Percentiles rank a stretch among this genome's conserved stretches.
Evolutionary conservation across 2,888 invertebrate genomes (phyloP).

Genomic region (Embidobia sp.): DNA sequence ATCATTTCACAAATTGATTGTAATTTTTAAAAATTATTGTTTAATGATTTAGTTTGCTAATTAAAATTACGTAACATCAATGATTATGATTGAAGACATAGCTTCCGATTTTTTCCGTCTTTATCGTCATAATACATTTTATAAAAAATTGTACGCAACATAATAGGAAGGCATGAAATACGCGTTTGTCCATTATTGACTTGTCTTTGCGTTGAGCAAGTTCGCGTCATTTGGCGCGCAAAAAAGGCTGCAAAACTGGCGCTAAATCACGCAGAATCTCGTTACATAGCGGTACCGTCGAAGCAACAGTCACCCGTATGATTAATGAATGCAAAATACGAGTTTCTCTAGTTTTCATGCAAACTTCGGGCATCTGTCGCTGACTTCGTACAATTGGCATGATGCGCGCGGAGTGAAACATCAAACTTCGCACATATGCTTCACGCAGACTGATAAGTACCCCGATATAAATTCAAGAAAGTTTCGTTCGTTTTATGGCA

Average conservation of each 20-base stretch:
- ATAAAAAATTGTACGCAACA: background rate
- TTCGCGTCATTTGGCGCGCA: conserved; percentile 36
- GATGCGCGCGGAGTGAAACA: conserved; percentile 52
- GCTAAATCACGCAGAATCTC: conserved; percentile 60
- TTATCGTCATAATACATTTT: background rate
- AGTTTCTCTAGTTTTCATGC: conserved; percentile 63
- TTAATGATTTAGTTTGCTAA: too few relatives aligned
- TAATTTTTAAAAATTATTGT: too few relatives aligned
- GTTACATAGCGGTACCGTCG: conserved; percentile 60
- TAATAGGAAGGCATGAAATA: background rate
- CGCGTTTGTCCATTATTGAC: conserved; percentile 4
- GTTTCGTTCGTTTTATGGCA: conserved; percentile 5
- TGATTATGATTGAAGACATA: too few relatives aligned
- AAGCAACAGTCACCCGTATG: conserved; percentile 57
- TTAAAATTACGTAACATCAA: too few relatives aligned
- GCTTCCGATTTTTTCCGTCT: background rate
- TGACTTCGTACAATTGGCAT: conserved; percentile 42
- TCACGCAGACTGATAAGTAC: conserved; percentile 35
- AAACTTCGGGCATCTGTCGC: conserved; percentile 49
- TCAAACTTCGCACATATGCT: conserved; percentile 50
- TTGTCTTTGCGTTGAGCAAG: conserved; percentile 45
- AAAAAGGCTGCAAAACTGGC: conserved; percentile 27
- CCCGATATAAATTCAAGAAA: conserved; percentile 35
- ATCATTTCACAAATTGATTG: too few relatives aligned
- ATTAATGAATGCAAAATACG: conserved; percentile 61